Conservation (phyloP, 2,113 vertebrate genomes). For the Ciconia stormi region DNA sequence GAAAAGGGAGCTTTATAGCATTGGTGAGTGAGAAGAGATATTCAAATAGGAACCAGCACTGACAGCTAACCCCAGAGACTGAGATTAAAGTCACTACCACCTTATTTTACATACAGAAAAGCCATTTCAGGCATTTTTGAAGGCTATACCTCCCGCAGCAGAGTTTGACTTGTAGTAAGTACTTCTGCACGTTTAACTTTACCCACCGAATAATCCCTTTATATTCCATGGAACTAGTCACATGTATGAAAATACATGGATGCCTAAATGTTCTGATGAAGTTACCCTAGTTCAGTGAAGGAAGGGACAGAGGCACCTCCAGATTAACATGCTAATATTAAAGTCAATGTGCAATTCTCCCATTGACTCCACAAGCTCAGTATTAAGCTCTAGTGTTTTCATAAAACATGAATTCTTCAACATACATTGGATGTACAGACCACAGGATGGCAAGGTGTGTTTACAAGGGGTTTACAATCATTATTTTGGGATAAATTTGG, state of each 20-base stretch:
- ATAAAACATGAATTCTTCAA: not conserved
- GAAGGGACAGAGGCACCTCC: not conserved
- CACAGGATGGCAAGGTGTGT: not conserved
- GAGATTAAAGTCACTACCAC: constrained; percentile 1
- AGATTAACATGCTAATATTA: not conserved
- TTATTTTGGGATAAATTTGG: not conserved
- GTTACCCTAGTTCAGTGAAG: not conserved
- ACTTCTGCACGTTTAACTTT: not conserved
- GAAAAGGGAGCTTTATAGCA: not conserved
- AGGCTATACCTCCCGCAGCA: not conserved
- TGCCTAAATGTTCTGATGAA: not conserved
- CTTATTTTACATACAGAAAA: constrained; percentile 10
- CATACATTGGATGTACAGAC: not conserved
- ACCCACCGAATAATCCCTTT: not conserved
- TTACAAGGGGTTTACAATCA: not conserved
- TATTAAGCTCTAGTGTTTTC: not conserved
- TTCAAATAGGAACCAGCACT: not conserved
- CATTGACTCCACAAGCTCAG: not conserved
- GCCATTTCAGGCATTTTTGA: not conserved
- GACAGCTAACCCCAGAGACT: not conserved
- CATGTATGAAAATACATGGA: not conserved
- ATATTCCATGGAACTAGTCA: not conserved
- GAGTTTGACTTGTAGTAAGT: not conserved
- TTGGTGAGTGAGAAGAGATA: not conserved
- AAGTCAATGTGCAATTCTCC: not conserved